Percentiles rank a stretch among this genome's conserved stretches.
phyloP scores from a whole-genome alignment of 2,113 vertebrate species.

The Sinocyclocheilus anshuiensis region DNA sequence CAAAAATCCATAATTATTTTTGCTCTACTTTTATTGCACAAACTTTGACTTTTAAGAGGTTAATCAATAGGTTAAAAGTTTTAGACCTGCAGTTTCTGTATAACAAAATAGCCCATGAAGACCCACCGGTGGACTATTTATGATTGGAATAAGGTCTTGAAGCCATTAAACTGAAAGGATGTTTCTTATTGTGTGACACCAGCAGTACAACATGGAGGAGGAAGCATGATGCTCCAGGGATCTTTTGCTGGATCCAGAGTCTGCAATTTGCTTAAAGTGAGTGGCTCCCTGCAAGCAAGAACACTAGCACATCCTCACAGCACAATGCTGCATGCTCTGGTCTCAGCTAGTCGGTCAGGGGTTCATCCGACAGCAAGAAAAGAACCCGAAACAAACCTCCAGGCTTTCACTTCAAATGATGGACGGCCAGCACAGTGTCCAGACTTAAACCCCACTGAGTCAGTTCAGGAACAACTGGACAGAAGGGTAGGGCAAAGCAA shows the following conservation, averaged over 20 bases:
- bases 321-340: neutral
- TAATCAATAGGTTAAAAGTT: neutral
- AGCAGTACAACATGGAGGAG: neutral
- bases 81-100: neutral
- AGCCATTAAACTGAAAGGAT: neutral
- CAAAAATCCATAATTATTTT: no score
- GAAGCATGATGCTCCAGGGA: neutral
- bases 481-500: neutral
- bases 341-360: neutral
- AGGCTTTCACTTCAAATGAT: neutral
- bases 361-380: neutral
- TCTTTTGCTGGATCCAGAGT: neutral
- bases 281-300: neutral
- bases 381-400: slow-evolving; percentile 3
- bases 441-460: neutral
- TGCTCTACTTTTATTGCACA: no score
- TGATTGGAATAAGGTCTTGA: neutral
- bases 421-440: neutral
- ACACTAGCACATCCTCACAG: neutral
- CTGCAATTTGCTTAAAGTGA: neutral
- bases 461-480: neutral
- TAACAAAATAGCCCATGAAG: neutral
- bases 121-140: neutral
- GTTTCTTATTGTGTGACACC: neutral
- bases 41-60: no score